Conservation (phyloP, 2,113 vertebrate genomes). For the Octodon degus region DNA sequence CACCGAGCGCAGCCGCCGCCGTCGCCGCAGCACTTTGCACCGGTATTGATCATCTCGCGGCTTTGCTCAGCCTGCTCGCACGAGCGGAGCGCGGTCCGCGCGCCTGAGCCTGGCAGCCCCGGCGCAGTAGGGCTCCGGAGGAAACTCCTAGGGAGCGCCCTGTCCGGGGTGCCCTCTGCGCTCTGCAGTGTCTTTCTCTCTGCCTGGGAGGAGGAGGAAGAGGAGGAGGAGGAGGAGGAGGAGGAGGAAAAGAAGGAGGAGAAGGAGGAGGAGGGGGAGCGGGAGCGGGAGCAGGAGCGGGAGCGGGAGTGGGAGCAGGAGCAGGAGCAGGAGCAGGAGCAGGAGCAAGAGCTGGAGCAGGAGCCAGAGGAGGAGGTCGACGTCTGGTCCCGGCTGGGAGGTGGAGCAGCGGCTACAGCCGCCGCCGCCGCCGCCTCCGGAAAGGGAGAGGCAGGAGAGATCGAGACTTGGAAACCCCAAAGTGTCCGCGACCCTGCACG, state of each 20-base stretch:
- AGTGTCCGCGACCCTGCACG: conserved; percentile 86
- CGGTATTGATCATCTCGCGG: conserved; percentile 78
- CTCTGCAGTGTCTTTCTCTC: conserved; percentile 79
- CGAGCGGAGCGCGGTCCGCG: conserved; percentile 57
- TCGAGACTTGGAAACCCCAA: conserved; percentile 84
- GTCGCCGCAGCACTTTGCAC: conserved; percentile 76
- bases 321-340: conserved; percentile 65
- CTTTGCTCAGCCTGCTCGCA: conserved; percentile 69
- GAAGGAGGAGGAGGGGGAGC: conserved; percentile 62
- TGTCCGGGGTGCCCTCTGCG: conserved; percentile 83
- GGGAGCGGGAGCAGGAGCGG: conserved; percentile 42
- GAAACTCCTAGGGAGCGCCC: conserved; percentile 81
- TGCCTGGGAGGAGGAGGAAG: conserved; percentile 77
- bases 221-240: conserved; percentile 70
- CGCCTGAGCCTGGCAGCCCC: conserved; percentile 75
- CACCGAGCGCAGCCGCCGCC: conserved; percentile 71
- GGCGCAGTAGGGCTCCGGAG: conserved; percentile 70
- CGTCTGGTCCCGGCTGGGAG: conserved; percentile 80
- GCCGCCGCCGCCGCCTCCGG: conserved; percentile 75
- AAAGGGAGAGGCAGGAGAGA: conserved; percentile 82
- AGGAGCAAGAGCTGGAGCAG: conserved; percentile 57
- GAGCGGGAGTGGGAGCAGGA: conserved; percentile 64
- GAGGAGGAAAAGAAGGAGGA: conserved; percentile 70
- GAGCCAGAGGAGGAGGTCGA: conserved; percentile 58
- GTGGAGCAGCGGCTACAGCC: conserved; percentile 79